Evolutionary conservation across 2,888 invertebrate species (phyloP), one percentile per base, ranked within the genome.

Genomic region (Sarcophaga subvicina): DNA sequence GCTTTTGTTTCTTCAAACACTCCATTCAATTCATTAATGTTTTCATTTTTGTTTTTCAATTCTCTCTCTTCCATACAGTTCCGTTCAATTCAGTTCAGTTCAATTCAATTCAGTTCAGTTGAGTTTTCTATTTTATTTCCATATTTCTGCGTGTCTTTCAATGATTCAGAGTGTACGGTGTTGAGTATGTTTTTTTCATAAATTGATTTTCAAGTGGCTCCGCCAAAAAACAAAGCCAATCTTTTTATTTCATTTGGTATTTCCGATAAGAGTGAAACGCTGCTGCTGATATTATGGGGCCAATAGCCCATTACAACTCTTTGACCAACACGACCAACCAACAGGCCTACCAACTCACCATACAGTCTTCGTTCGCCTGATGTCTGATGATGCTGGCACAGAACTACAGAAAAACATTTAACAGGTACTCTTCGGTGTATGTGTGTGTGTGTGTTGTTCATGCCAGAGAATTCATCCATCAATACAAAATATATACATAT

Each of bases 121-220:
- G 22, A 22, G 22, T 54, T 54, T 54, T 54, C 17, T 54, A 14
- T 54, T 54, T 12, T 54, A 54, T 14, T 14, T 54, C 17, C 14
- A 12, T 54, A 17, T 54, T 54, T 54, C 54, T 14, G 54, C 12
- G 54, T 70, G 54, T 78, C 63, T 63, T 69, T 67, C n/a, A 54
- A 67, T 78, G 47, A 66, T 85, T 80, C 49, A 71, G 69, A n/a
- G 47, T 5, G 27, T 72, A 59, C n/a, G 63, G 20, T 3, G 27
- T 27, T 20, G 20, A 22, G 12, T 60, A 3, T 63, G 8, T 47
- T 76, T 80, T 20, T 83, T 87, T 54, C 75, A 71, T 81, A 84
- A 87, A 87, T 84, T 87, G 87, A 87, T 87, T 84, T 79, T 87
- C 87, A 87, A 87, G 87, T 87, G 87, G 87, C 87, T 84, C 81